Evolutionary conservation across 2,888 invertebrate species (phyloP).

Genomic region (Ophioninae sp.): DNA sequence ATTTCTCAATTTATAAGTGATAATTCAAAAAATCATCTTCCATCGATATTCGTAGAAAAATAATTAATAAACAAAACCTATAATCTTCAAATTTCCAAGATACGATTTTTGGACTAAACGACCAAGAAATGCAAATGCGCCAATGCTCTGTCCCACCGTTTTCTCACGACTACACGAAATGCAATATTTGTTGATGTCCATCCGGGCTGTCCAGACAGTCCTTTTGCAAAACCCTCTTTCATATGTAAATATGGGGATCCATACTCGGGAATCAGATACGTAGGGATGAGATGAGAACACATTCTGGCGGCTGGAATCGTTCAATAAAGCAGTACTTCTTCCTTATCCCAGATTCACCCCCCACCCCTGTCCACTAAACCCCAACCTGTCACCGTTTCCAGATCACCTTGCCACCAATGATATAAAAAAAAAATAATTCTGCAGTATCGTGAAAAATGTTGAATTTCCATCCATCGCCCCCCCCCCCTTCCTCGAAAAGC

Average conservation of each 20-base stretch:
- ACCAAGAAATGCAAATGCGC: background rate
- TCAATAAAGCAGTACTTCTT: slow-evolving; percentile 30
- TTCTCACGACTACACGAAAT: slow-evolving; percentile 2
- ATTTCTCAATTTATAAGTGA: background rate
- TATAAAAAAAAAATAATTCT: slow-evolving; percentile 35
- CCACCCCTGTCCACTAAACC: background rate
- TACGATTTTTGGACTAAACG: background rate
- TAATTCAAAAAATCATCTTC: background rate
- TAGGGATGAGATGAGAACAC: slow-evolving; percentile 17
- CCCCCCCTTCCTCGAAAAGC: too few species aligned
- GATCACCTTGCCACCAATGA: background rate
- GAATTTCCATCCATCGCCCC: slow-evolving; percentile 26
- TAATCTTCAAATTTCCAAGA: background rate
- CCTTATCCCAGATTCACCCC: slow-evolving; percentile 30
- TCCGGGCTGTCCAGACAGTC: slow-evolving; percentile 19
- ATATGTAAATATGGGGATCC: slow-evolving; percentile 15
- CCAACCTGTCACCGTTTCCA: too few species aligned
- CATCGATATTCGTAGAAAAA: background rate
- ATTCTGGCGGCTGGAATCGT: slow-evolving; percentile 19
- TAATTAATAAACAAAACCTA: background rate
- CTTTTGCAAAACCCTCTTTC: slow-evolving; percentile 19
- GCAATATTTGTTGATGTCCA: slow-evolving; percentile 31
- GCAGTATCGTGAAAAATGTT: slow-evolving; percentile 35
- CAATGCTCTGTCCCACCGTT: background rate
- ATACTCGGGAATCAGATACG: background rate